Conservation (phyloP, 2,113 vertebrate genomes). For the Lasiurus borealis region DNA sequence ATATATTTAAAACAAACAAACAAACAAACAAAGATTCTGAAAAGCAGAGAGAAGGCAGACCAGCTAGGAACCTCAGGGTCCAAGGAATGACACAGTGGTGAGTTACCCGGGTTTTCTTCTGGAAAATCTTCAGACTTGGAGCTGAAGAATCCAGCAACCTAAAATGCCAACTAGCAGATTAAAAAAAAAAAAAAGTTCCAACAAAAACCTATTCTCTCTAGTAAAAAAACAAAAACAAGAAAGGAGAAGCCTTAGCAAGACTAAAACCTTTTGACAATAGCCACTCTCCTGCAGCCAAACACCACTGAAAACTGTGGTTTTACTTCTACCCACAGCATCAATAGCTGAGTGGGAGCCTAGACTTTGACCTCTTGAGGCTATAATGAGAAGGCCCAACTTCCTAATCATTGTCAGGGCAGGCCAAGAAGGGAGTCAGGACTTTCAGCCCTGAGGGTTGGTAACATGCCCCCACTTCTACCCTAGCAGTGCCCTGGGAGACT, state of each 20-base stretch:
- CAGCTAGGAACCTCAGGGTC: not conserved
- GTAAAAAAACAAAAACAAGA: conserved; percentile 30
- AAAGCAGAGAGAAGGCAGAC: conserved; percentile 48
- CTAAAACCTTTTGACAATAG: not conserved
- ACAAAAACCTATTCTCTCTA: conserved; percentile 4
- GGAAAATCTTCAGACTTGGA: not conserved
- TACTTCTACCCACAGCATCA: not conserved
- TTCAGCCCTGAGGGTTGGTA: not conserved
- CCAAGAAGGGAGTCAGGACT: not conserved
- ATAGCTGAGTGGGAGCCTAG: not conserved
- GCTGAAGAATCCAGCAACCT: not conserved
- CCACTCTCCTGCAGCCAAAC: not conserved
- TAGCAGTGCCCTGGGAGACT: not conserved
- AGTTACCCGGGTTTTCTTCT: conserved; percentile 20
- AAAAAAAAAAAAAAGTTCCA: not conserved
- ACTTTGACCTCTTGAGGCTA: not conserved
- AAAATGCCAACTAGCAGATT: conserved; percentile 7
- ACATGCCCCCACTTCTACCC: not conserved
- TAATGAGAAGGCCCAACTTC: not conserved
- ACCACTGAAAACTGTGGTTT: not conserved
- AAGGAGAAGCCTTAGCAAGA: not conserved
- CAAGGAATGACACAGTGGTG: not conserved
- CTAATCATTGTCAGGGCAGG: not conserved
- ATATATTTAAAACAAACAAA: no score
- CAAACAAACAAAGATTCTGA: not conserved